Conservation (phyloP, 2,888 invertebrate genomes). For the Diarsia brunnea region DNA sequence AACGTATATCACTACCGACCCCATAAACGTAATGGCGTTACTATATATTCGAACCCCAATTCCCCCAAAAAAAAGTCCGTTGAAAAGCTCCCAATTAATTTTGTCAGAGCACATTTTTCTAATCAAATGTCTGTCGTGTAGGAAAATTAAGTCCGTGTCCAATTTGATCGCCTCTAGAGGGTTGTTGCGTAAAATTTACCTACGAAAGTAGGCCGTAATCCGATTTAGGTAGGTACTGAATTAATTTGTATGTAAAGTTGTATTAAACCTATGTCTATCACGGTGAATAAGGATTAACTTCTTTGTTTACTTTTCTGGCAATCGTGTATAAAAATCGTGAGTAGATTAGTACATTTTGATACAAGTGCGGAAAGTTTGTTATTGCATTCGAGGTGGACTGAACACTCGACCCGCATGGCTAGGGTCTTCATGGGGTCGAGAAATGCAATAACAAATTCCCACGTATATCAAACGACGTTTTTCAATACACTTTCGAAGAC, state of each 20-base stretch:
- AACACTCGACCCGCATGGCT: too few relatives aligned
- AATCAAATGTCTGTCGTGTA: conserved; percentile 59
- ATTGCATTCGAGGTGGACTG: too few relatives aligned
- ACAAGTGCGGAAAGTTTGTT: too few relatives aligned
- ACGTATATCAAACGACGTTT: too few relatives aligned
- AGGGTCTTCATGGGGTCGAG: too few relatives aligned
- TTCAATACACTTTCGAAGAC: too few relatives aligned
- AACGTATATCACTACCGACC: conserved; percentile 43
- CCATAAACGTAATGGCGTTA: conserved; percentile 29
- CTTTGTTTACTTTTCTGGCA: background rate
- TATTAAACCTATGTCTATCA: conserved; percentile 71
- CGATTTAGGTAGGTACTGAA: conserved; percentile 68
- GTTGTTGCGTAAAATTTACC: conserved; percentile 62
- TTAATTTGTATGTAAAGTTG: conserved; percentile 77
- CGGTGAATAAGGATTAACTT: background rate
- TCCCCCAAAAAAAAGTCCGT: conserved; percentile 18
- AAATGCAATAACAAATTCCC: too few relatives aligned
- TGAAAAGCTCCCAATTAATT: conserved; percentile 60
- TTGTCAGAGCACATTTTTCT: conserved; percentile 62
- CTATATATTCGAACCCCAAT: conserved; percentile 37
- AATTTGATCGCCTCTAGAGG: conserved; percentile 60
- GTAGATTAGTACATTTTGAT: too few relatives aligned
- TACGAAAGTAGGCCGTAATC: conserved; percentile 70
- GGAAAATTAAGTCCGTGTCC: conserved; percentile 64
- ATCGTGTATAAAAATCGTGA: too few relatives aligned